A percentile compares a stretch with the other conserved stretches of the same genome.
phyloP scores from a whole-genome alignment of 2,888 invertebrate genomes.

The Troides oblongomaculatus region DNA sequence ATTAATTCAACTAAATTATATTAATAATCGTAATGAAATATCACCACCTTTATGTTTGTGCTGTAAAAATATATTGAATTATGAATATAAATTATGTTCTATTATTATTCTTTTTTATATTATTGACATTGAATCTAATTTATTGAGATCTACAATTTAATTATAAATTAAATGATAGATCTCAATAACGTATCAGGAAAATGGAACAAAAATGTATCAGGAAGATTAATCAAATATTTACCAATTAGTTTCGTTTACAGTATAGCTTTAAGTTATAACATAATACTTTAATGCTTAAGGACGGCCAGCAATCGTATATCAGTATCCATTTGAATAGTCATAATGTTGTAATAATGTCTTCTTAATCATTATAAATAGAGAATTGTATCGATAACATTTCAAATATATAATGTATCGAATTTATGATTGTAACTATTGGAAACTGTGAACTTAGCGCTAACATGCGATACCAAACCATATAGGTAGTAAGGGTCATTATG shows the following conservation, averaged over 20 bases:
- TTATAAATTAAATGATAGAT: too few species aligned
- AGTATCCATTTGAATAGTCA: conserved; percentile 10
- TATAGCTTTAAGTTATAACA: neutral
- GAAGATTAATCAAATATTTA: too few species aligned
- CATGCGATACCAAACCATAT: conserved; percentile 1
- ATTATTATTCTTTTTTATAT: too few species aligned
- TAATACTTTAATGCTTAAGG: conserved; percentile 5
- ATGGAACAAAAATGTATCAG: too few species aligned
- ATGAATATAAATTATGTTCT: too few species aligned
- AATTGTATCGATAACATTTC: conserved; percentile 8
- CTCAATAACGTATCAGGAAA: too few species aligned
- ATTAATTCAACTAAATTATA: too few species aligned
- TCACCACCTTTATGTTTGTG: too few species aligned
- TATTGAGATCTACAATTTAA: too few species aligned
- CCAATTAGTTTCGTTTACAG: neutral
- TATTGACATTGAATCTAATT: too few species aligned
- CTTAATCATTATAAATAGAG: neutral
- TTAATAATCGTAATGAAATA: too few species aligned
- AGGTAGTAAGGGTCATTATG: conserved; percentile 7
- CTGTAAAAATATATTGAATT: too few species aligned
- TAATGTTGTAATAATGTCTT: conserved; percentile 10
- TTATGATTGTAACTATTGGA: conserved; percentile 5
- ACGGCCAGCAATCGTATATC: conserved; percentile 14
- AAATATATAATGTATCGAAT: conserved; percentile 14
- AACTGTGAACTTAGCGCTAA: neutral